Conservation (phyloP, 2,888 invertebrate genomes). For the Micoletzkya japonica region DNA sequence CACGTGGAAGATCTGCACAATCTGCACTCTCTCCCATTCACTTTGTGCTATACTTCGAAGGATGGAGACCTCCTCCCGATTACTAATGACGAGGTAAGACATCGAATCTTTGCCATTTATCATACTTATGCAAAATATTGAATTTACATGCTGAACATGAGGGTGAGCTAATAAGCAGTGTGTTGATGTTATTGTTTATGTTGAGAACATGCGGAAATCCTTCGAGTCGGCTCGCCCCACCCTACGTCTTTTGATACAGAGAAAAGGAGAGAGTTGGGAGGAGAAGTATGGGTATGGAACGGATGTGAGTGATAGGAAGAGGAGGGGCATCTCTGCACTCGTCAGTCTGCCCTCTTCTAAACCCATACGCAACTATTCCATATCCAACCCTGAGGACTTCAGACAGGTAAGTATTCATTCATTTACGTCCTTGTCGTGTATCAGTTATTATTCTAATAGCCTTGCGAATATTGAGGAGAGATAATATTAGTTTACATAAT, state of each 20-base stretch:
- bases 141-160: background rate
- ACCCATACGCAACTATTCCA: slow-evolving; percentile 66
- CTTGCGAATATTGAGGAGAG: background rate
- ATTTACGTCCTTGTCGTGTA: background rate
- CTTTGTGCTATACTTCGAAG: slow-evolving; percentile 81
- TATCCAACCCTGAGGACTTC: slow-evolving; percentile 97
- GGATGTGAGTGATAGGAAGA: slow-evolving; percentile 63
- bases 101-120: too few species aligned
- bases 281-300: slow-evolving; percentile 92
- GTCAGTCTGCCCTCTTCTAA: slow-evolving; percentile 1
- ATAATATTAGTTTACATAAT: background rate
- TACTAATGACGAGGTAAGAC: slow-evolving; percentile 87
- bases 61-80: slow-evolving; percentile 96
- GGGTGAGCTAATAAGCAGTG: background rate
- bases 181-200: background rate
- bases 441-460: background rate
- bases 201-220: slow-evolving; percentile 61
- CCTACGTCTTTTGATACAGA: slow-evolving; percentile 84
- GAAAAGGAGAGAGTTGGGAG: slow-evolving; percentile 82
- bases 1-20: slow-evolving; percentile 8
- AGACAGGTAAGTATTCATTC: slow-evolving; percentile 72
- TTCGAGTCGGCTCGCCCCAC: slow-evolving; percentile 66
- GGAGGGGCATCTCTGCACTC: slow-evolving; percentile 11
- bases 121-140: background rate
- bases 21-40: slow-evolving; percentile 74